Conservation (phyloP, 2,113 vertebrate genomes). For the Alces alces region DNA sequence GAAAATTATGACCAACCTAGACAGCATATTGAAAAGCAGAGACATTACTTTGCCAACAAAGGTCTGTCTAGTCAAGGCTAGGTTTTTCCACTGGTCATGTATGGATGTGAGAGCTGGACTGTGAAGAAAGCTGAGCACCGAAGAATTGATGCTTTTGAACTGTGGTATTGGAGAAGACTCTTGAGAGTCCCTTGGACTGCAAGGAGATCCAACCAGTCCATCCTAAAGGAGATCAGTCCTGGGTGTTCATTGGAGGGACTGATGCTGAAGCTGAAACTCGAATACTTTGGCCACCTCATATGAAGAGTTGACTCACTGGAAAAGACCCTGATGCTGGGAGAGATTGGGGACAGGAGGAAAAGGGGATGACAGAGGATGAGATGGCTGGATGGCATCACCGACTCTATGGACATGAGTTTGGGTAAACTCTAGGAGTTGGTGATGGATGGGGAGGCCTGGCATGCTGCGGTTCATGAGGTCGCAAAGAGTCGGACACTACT, state of each 20-base stretch:
- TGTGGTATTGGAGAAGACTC: background rate
- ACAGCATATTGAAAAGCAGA: background rate
- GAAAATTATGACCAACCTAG: background rate
- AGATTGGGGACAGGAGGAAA: background rate
- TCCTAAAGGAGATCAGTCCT: background rate
- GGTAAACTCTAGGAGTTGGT: rapidly evolving
- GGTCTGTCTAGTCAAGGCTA: background rate
- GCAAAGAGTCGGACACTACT: background rate
- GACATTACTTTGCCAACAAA: background rate
- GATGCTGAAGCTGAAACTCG: background rate
- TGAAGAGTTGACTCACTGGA: background rate
- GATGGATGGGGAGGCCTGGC: background rate
- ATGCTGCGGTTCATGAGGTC: background rate
- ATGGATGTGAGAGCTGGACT: background rate
- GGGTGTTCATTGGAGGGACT: background rate
- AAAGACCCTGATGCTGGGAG: background rate
- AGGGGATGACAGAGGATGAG: background rate
- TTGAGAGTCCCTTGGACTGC: background rate
- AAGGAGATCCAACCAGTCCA: background rate
- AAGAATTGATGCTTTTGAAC: background rate
- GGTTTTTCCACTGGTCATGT: background rate
- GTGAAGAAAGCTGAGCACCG: rapidly evolving
- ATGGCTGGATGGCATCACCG: rapidly evolving
- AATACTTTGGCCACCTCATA: background rate
- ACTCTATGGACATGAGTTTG: background rate